These are phyloP conservation scores for Sebastes jordani DNA, from an alignment of 2,797 vertebrate species.

Conservation along the genomic window DNA sequence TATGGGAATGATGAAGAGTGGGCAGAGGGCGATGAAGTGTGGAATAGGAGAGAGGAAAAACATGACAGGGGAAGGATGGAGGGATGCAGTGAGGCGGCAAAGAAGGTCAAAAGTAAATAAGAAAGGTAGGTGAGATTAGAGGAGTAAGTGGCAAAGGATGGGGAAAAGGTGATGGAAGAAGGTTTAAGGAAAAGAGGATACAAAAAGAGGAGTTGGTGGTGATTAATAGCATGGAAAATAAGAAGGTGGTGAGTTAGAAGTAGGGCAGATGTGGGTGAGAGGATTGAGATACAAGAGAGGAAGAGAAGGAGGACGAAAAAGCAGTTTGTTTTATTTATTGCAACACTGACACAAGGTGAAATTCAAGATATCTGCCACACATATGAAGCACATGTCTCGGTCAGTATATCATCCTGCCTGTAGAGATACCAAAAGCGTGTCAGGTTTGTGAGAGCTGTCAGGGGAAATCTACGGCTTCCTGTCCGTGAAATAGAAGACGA, in stretches of 20 bases:
- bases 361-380: constrained; percentile 3
- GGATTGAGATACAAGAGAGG: neutral
- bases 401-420: constrained; percentile 11
- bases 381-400: constrained; percentile 10
- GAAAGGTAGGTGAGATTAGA: neutral
- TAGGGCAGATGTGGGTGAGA: neutral
- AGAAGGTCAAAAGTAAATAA: constrained; percentile 1
- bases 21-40: neutral
- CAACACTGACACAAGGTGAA: neutral
- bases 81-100: neutral
- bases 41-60: neutral
- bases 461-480: constrained; percentile 20
- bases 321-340: neutral
- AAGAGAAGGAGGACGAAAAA: neutral
- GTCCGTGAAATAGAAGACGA: neutral
- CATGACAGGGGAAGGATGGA: neutral
- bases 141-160: neutral
- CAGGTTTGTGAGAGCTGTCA: constrained; percentile 15
- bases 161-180: neutral
- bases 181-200: neutral
- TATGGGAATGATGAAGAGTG: constrained; percentile 9
- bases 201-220: neutral
- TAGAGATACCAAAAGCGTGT: constrained; percentile 28
- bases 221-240: neutral
- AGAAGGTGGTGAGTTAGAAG: neutral